Evolutionary conservation across 2,888 invertebrate species (phyloP), one percentile per base, ranked within the genome.

Genomic region (Polia nebulosa): DNA sequence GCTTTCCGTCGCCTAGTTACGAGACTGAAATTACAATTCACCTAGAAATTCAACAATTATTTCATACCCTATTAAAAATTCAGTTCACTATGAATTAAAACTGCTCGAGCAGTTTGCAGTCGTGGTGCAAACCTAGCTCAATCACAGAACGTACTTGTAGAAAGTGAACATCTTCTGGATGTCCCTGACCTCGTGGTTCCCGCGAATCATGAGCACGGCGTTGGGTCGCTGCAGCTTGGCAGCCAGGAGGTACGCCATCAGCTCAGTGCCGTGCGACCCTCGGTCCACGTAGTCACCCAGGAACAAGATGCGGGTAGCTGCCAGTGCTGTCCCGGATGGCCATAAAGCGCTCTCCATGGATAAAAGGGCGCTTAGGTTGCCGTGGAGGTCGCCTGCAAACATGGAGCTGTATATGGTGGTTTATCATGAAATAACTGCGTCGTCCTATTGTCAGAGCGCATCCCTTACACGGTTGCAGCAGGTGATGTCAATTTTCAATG

Each of bases 241-340:
- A 2, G 97, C 96, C 78, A 98, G 96, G 60, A 98, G 91, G 85
- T 97, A 97, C 0, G 97, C 96, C 76, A 97, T 92, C 2, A 97
- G 97, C 93, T 98, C 98, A 0, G 97, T 85, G 71, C 97, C 97
- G 87, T 96, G 96, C 20, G 96, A 92, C 2, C 98, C 98, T 73
- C 98, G 94, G 91, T 98, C 98, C 27, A 98, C 97, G 89, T 97
- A 98, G 91, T 98, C 98, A 0, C 98, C 98, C 0, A 98, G 96
- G 90, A 98, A 97, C 9, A 98, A 93, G 67, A 97, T 92, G 22
- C 95, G 96, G 6, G 96, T 96, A 0, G 97, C 97, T 13, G 96
- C 96, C 52, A 97, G 91, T 9, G 96, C 93, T 0, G 97, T 96
- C 0, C 97, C 97, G 69, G 97, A 92, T 22, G 97, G 95, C 98